These are phyloP conservation scores for Halichoeres trimaculatus DNA, from an alignment of 2,113 vertebrate genomes.

Conservation along the genomic window DNA sequence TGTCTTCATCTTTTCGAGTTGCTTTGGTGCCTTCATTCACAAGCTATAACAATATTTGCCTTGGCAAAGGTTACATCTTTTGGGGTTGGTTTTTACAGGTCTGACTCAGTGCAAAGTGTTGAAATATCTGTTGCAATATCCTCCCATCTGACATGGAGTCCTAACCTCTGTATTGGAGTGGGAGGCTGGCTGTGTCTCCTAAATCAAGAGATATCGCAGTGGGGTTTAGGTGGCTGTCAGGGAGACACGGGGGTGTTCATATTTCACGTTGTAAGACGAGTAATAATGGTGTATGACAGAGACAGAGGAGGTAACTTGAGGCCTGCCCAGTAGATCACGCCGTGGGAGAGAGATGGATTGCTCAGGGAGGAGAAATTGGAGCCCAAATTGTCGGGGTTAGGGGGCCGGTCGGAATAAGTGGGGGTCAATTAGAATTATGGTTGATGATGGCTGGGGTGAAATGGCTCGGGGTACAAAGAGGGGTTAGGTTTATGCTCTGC, in stretches of 20 bases:
- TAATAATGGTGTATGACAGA: slow-evolving; percentile 76
- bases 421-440: slow-evolving; percentile 75
- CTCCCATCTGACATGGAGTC: slow-evolving; percentile 49
- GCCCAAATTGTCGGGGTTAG: slow-evolving; percentile 62
- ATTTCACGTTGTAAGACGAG: slow-evolving; percentile 74
- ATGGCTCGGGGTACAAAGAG: slow-evolving; percentile 20
- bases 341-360: slow-evolving; percentile 72
- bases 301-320: slow-evolving; percentile 77
- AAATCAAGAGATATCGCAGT: slow-evolving; percentile 66
- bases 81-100: slow-evolving; percentile 39
- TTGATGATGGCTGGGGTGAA: slow-evolving; percentile 69
- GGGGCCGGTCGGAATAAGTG: slow-evolving; percentile 62
- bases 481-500: slow-evolving; percentile 39
- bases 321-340: slow-evolving; percentile 70
- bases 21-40: slow-evolving; percentile 5
- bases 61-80: slow-evolving; percentile 5
- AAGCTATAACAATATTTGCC: slow-evolving; percentile 4
- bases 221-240: slow-evolving; percentile 51
- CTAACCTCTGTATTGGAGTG: slow-evolving; percentile 41
- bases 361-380: slow-evolving; percentile 70
- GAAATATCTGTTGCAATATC: slow-evolving; percentile 77
- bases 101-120: slow-evolving; percentile 62
- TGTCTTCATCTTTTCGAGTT: not conserved
- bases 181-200: slow-evolving; percentile 40
- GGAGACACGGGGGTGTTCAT: slow-evolving; percentile 64